A percentile compares a stretch with the other conserved stretches of the same genome.
Evolutionary conservation across 2,888 invertebrate genomes (phyloP).

Genomic region (Amphipyra tragopoginis): DNA sequence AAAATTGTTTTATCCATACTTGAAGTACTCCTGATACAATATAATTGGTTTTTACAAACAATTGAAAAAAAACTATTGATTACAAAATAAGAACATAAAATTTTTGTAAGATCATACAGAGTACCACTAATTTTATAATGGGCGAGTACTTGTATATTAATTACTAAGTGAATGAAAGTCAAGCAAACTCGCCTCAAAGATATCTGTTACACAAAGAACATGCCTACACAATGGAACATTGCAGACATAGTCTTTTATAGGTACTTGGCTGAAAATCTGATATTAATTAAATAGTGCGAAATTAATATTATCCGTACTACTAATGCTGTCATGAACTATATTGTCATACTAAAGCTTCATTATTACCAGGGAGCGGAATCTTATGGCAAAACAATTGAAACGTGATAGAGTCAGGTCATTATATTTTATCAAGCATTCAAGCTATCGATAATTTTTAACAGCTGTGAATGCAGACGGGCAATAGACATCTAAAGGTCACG

Average conservation of each 20-base stretch:
- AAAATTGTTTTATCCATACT: no score
- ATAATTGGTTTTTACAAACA: no score
- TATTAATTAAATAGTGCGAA: constrained; percentile 10
- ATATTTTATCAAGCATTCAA: no score
- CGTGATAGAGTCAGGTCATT: no score
- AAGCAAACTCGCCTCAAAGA: constrained; percentile 30
- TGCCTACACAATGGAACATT: constrained; percentile 6
- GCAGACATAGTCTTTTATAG: constrained; percentile 4
- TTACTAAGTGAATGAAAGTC: constrained; percentile 18
- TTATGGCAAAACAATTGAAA: no score
- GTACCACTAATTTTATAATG: constrained; percentile 7
- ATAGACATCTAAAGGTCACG: no score
- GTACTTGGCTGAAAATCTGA: constrained; percentile 9
- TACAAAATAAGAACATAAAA: neutral
- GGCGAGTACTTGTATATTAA: neutral
- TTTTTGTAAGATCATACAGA: neutral
- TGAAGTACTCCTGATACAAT: no score
- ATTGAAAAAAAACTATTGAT: no score
- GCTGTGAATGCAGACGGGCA: no score
- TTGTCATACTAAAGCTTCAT: no score
- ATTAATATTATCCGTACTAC: neutral
- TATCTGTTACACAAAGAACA: constrained; percentile 40
- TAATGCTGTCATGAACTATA: neutral
- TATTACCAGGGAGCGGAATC: no score
- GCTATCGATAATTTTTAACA: no score